Base-by-base conservation (phyloP, 2,888 invertebrate genomes). In the Xylota segnis region DNA sequence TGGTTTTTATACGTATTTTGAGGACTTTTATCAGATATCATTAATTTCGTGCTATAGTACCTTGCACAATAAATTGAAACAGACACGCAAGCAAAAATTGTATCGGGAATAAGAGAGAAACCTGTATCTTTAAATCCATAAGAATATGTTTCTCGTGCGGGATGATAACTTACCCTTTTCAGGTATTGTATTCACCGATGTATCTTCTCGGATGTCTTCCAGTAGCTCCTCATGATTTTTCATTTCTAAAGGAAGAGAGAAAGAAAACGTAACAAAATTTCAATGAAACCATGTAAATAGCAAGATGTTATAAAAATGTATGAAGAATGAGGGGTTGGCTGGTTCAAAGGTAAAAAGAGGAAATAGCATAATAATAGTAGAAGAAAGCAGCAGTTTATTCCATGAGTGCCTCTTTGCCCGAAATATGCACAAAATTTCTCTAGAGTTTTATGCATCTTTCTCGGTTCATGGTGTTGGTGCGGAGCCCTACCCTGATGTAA, bases 201-300 rank as follows among this genome's bases (percentile, higher is more conserved):
- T 90, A 87, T 92, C 92, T 88, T 92, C 92, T 89, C 92, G 90
- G 88, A 92, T 92, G 88, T 92, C 92, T 84, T 92, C 92, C 71
- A 92, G 91, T 77, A 91, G 89, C 88, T 92, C 92, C 84, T 92
- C 92, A 87, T 92, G 90, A 90, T 91, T 92, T 91, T 91, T 91
- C 92, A 91, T 91, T 88, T 91, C 91, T 87, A 56, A 9, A 74
- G 72, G 68, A 18, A 29, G 27, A 37, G 66, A 47, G 37, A 45
- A 18, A 34, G 50, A 37, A 56, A 47, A 45, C n/a, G 45, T 63
- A 65, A 75, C 27, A 70, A 78, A 68, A 75, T 79, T 83, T 79
- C 79, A 83, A 74, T 75, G 52, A 63, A 52, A 50, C 66, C 34
- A 66, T 82, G 65, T 77, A 63, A 78, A 63, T 70, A 32, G 18